A percentile compares a stretch with the other conserved stretches of the same genome.
phyloP scores from a whole-genome alignment of 2,888 invertebrate genomes.

The Drosophila borborema region DNA sequence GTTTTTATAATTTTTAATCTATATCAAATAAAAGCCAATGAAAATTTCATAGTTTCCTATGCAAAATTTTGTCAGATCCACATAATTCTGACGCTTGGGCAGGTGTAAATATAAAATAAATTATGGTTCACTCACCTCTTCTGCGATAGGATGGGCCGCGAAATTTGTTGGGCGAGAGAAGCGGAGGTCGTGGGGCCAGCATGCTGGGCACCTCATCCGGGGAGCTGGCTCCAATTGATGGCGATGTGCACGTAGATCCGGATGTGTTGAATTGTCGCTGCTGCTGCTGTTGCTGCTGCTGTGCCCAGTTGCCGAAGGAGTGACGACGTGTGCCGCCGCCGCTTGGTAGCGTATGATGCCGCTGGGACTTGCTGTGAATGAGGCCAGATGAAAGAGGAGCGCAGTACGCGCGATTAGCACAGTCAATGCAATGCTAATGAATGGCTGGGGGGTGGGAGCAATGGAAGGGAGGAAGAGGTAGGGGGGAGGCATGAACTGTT shows the following conservation, averaged over 20 bases:
- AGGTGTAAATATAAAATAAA: constrained; percentile 5
- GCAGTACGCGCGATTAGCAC: constrained; percentile 75
- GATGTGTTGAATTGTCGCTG: constrained; percentile 61
- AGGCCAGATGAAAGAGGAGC: constrained; percentile 21
- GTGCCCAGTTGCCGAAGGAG: constrained; percentile 84
- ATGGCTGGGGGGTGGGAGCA: not conserved
- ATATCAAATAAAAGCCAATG: not conserved
- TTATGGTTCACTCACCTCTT: constrained; percentile 79
- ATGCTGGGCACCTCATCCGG: constrained; percentile 85
- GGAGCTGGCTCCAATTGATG: constrained; percentile 75
- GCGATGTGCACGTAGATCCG: constrained; percentile 61
- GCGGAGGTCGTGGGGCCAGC: constrained; percentile 84
- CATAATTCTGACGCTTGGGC: not conserved
- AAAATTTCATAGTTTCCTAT: not conserved
- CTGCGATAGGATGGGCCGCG: constrained; percentile 76
- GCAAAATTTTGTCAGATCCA: not conserved
- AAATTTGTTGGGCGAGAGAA: constrained; percentile 83
- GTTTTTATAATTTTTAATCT: not conserved
- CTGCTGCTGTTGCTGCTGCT: constrained; percentile 63
- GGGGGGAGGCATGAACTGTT: constrained; percentile 25
- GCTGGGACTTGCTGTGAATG: constrained; percentile 70
- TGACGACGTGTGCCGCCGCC: constrained; percentile 83
- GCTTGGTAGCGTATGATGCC: constrained; percentile 83
- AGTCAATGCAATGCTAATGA: constrained; percentile 59
- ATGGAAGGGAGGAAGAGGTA: constrained; percentile 2